phyloP scores from a whole-genome alignment of 1,140 invertebrate species.

The Caenorhabditis remanei region DNA sequence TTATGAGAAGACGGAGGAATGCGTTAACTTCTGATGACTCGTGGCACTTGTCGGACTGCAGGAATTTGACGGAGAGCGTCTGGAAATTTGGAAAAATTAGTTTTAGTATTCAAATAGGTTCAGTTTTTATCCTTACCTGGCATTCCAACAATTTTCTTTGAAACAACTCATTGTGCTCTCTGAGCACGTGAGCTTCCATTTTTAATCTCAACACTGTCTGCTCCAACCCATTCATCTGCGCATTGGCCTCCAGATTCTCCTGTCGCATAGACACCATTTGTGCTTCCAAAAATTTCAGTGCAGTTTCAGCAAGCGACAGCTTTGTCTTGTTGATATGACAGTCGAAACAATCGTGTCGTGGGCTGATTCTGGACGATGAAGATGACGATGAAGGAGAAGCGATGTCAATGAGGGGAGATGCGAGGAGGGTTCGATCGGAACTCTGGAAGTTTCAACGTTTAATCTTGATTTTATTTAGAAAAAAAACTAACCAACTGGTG shows the following conservation, averaged over 20 bases:
- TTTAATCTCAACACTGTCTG: background rate
- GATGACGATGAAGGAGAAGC: background rate
- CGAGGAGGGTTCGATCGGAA: background rate
- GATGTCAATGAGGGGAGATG: background rate
- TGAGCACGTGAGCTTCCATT: constrained; percentile 2
- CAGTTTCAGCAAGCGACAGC: background rate
- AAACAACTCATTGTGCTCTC: constrained; percentile 37
- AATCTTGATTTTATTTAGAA: too few relatives aligned
- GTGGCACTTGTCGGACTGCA: background rate
- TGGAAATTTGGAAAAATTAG: background rate
- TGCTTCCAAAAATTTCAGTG: background rate
- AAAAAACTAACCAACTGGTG: background rate
- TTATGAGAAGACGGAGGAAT: constrained; percentile 4
- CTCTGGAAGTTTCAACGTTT: background rate
- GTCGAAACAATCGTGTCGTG: constrained; percentile 10
- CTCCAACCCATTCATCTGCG: constrained; percentile 21
- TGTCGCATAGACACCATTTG: background rate
- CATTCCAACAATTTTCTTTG: constrained; percentile 23
- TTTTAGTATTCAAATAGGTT: background rate
- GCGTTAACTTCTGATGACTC: background rate
- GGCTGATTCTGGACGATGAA: constrained; percentile 27
- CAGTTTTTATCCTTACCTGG: background rate
- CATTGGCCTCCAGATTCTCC: background rate
- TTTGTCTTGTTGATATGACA: constrained; percentile 9
- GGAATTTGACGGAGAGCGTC: constrained; percentile 4